A percentile compares a stretch with the other conserved stretches of the same genome.
Evolutionary conservation across 2,797 vertebrate species (phyloP).

Genomic region (Sus cebifrons): DNA sequence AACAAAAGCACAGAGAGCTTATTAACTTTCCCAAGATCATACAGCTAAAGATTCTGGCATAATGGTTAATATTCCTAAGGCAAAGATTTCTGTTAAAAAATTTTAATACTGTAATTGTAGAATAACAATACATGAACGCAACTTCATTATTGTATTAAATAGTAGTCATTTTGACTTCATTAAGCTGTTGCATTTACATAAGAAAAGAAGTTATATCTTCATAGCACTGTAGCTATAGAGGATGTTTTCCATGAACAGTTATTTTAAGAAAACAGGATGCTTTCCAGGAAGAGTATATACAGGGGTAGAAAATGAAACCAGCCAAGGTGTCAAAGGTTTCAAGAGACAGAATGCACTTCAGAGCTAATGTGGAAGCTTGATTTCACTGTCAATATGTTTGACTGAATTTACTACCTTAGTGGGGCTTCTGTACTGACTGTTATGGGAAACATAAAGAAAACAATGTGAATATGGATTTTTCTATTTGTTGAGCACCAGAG

Average conservation of each 20-base stretch:
- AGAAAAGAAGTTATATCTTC: conserved; percentile 41
- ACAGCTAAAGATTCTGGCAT: conserved; percentile 5
- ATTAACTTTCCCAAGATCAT: conserved; percentile 11
- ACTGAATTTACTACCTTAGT: neutral
- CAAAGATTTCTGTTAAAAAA: conserved; percentile 31
- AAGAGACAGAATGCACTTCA: conserved; percentile 18
- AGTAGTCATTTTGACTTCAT: conserved; percentile 38
- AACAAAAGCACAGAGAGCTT: conserved; percentile 24
- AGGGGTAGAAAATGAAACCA: conserved; percentile 62
- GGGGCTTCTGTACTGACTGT: neutral
- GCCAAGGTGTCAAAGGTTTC: conserved; percentile 61
- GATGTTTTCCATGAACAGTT: conserved; percentile 64
- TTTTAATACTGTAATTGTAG: conserved; percentile 17
- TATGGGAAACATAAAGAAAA: conserved; percentile 39
- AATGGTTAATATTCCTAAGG: conserved; percentile 47
- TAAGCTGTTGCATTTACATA: conserved; percentile 28
- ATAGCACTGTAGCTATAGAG: conserved; percentile 2
- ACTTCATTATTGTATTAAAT: conserved; percentile 9
- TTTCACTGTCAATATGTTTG: conserved; percentile 58
- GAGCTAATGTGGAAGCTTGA: conserved; percentile 63
- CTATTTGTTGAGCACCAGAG: conserved; percentile 24
- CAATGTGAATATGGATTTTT: conserved; percentile 62
- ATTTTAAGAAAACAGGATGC: conserved; percentile 61
- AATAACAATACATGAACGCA: neutral
- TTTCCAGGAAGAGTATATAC: conserved; percentile 66